Evolutionary conservation across 2,888 invertebrate genomes (phyloP), one percentile per base, ranked within the genome.

Genomic region (Lochmaea crataegi): DNA sequence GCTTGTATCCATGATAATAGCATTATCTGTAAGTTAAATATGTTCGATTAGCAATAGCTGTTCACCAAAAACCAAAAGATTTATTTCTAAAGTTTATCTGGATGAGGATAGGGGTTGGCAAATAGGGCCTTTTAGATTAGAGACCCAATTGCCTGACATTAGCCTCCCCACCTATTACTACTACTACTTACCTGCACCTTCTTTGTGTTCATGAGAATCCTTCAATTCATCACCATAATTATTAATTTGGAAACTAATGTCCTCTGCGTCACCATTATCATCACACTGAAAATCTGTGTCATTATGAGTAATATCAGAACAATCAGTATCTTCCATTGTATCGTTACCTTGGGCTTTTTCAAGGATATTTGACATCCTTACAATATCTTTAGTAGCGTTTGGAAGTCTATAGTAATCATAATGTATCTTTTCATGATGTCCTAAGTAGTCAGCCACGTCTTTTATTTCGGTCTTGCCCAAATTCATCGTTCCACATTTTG

Each of bases 401-500:
- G 71, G 66, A 41, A 65, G 22, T 64, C 26, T 61, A 68, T 64
- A 68, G 38, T 64, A 48, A 45, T 68, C 68, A 2, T n/a, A n/a
- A n/a, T 72, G 68, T 38, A 63, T 68, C 32, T 68, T 72, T 61
- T 66, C 65, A 61, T 68, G 61, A 58, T 68, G 58, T 18, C 66
- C 60, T 51, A 71, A 18, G 26, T 61, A 66, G 7, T n/a, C n/a
- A n/a, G n/a, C n/a, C n/a, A n/a, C n/a, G n/a, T n/a, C n/a, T n/a
- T n/a, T n/a, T n/a, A n/a, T n/a, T n/a, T n/a, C n/a, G n/a, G n/a
- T n/a, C n/a, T n/a, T n/a, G n/a, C n/a, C n/a, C n/a, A n/a, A n/a
- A n/a, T n/a, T 64, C 63, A 68, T 64, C n/a, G 72, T 68, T 18
- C 38, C 57, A 68, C 68, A 72, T 56, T 67, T 68, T 68, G 67